These are phyloP conservation scores for Dasysyrphus albostriatus DNA, from an alignment of 2,888 invertebrate species.

Conservation along the genomic window DNA sequence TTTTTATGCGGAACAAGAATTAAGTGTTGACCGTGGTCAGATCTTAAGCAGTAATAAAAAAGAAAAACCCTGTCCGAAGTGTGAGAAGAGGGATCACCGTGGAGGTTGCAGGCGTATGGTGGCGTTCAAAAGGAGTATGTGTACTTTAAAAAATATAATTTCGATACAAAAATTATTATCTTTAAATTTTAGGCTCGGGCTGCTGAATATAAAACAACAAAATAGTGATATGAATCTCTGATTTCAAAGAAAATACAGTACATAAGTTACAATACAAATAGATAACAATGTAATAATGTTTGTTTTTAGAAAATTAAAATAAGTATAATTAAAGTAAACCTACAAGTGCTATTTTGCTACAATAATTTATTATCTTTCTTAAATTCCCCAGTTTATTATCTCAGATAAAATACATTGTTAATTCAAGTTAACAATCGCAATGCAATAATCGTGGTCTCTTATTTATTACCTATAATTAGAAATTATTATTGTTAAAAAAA, in stretches of 20 bases:
- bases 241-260: slow-evolving; percentile 8
- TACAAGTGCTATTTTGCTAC: slow-evolving; percentile 29
- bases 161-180: not conserved
- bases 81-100: slow-evolving; percentile 82
- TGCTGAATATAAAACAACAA: slow-evolving; percentile 17
- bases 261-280: not conserved
- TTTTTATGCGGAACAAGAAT: slow-evolving; percentile 79
- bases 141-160: not conserved
- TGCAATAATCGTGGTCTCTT: not conserved
- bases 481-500: not conserved
- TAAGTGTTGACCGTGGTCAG: slow-evolving; percentile 78
- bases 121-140: slow-evolving; percentile 79
- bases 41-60: slow-evolving; percentile 78
- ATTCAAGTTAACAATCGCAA: not conserved
- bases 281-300: not conserved
- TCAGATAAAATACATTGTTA: slow-evolving; percentile 9
- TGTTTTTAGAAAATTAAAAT: not conserved
- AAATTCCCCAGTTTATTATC: slow-evolving; percentile 28
- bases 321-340: not conserved
- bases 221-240: slow-evolving; percentile 63
- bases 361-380: slow-evolving; percentile 46
- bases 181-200: slow-evolving; percentile 32
- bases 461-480: not conserved
- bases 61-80: slow-evolving; percentile 80
- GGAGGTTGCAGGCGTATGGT: slow-evolving; percentile 81